phyloP scores from a whole-genome alignment of 2,113 vertebrate genomes.

The Mola mola region DNA sequence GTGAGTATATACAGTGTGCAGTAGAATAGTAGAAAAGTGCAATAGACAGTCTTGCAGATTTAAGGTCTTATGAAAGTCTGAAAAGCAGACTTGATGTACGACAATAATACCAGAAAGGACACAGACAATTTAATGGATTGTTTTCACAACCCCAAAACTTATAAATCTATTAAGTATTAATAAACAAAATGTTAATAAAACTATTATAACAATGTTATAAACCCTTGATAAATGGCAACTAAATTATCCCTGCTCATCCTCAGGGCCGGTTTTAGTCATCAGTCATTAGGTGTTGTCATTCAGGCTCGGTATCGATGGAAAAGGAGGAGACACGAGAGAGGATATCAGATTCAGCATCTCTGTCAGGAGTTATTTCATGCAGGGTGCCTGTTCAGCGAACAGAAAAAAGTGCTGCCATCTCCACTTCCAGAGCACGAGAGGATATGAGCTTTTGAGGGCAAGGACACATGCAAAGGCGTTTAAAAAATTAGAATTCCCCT shows the following conservation, averaged over 20 bases:
- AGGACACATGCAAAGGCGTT: slow-evolving; percentile 70
- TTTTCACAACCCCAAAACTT: no score
- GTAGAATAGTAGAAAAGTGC: no score
- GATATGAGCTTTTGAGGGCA: slow-evolving; percentile 67
- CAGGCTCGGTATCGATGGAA: slow-evolving; percentile 19
- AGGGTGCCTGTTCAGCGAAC: slow-evolving; percentile 71
- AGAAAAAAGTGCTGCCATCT: slow-evolving; percentile 58
- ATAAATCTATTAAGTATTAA: no score
- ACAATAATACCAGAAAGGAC: no score
- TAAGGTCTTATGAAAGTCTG: no score
- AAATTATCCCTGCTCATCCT: background rate
- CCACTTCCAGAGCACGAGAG: slow-evolving; percentile 59
- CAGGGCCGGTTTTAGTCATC: background rate
- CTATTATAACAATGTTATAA: no score
- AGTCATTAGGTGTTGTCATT: background rate
- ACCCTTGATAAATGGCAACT: no score
- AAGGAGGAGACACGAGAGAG: slow-evolving; percentile 11
- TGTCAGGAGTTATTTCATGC: slow-evolving; percentile 72
- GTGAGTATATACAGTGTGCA: no score
- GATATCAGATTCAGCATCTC: slow-evolving; percentile 48
- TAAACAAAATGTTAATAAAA: no score
- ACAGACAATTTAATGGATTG: no score
- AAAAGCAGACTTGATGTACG: no score
- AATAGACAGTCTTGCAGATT: no score
- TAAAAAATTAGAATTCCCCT: slow-evolving; percentile 53